Conservation (phyloP, 2,888 invertebrate genomes). For the Muscina levida region DNA sequence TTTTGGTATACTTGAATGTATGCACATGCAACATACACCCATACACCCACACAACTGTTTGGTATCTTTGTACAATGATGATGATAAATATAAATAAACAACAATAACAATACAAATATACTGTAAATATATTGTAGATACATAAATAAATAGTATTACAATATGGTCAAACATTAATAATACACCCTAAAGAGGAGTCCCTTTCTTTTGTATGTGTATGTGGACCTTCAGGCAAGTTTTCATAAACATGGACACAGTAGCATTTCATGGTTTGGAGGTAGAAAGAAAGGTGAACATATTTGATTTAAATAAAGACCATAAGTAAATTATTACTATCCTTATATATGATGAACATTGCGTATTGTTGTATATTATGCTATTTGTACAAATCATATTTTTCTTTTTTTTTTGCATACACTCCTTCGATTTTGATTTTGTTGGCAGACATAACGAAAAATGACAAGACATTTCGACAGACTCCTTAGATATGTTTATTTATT, state of each 20-base stretch:
- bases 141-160: constrained; percentile 71
- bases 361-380: constrained; percentile 4
- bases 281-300: constrained; percentile 13
- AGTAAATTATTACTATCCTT: not conserved
- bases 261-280: not conserved
- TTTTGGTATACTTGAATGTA: constrained; percentile 24
- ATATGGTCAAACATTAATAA: constrained; percentile 71
- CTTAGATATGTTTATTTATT: not conserved
- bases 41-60: too few species aligned
- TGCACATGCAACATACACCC: too few species aligned
- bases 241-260: too few species aligned
- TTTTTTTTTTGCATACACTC: not conserved
- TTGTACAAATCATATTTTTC: constrained; percentile 2
- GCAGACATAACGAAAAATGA: not conserved
- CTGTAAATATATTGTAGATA: not conserved
- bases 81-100: not conserved
- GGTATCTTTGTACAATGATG: too few species aligned
- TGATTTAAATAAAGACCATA: not conserved
- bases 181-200: constrained; percentile 32
- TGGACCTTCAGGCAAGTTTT: too few species aligned
- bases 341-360: not conserved
- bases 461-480: not conserved
- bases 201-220: too few species aligned
- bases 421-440: not conserved
- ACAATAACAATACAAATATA: not conserved